Evolutionary conservation across 2,888 invertebrate genomes (phyloP).

Genomic region (Acanthosepion lycidas): DNA sequence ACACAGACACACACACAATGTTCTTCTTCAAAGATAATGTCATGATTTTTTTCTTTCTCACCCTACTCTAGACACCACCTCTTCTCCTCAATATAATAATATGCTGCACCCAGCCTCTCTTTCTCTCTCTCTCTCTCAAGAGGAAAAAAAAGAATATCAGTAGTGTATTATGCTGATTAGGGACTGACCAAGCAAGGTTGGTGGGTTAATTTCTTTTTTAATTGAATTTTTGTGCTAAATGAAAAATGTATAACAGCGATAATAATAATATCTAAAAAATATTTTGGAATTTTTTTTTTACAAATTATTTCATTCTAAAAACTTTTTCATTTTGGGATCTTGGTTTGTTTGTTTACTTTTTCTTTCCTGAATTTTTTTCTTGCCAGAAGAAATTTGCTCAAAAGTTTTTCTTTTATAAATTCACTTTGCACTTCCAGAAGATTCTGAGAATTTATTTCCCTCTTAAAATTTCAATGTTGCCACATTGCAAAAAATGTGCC

Average conservation of each 20-base stretch:
- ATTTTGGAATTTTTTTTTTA: too few relatives aligned
- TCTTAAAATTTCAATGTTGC: background rate
- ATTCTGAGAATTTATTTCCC: background rate
- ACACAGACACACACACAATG: too few relatives aligned
- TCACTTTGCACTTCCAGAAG: slow-evolving; percentile 13
- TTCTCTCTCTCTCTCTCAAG: too few relatives aligned
- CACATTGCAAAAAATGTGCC: slow-evolving; percentile 7
- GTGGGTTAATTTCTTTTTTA: background rate
- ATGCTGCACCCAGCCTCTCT: background rate
- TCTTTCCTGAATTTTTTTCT: background rate
- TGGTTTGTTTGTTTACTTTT: too few relatives aligned
- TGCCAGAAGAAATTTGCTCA: slow-evolving; percentile 14
- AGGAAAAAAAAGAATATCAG: too few relatives aligned
- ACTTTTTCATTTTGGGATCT: background rate
- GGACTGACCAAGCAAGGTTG: background rate
- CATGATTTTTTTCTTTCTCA: background rate
- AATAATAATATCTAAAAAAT: too few relatives aligned
- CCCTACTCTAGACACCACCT: background rate
- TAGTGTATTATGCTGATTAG: too few relatives aligned
- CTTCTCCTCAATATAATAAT: background rate
- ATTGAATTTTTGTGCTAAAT: too few relatives aligned
- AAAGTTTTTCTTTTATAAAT: background rate
- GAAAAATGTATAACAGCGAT: too few relatives aligned
- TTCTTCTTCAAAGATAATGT: too few relatives aligned
- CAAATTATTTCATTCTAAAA: background rate